Conservation (phyloP, 2,113 vertebrate species). For the Cricetomys ansorgei region DNA sequence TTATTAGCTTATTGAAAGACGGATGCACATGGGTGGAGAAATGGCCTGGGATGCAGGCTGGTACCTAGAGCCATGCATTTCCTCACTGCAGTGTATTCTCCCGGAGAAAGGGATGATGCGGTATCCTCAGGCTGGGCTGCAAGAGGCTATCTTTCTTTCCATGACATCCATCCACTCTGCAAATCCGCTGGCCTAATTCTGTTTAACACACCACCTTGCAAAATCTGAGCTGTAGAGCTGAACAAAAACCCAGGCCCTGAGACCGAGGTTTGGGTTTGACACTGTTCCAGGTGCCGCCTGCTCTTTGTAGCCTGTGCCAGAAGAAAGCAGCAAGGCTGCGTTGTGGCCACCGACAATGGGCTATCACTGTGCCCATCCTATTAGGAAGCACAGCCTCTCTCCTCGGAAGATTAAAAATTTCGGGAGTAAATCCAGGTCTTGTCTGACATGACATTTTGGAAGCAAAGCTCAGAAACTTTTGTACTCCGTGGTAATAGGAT, state of each 20-base stretch:
- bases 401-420: constrained; percentile 78
- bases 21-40: rapidly evolving
- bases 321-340: neutral
- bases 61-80: neutral
- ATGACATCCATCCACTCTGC: rapidly evolving
- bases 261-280: constrained; percentile 31
- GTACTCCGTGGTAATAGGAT: constrained; percentile 74
- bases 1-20: rapidly evolving
- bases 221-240: rapidly evolving
- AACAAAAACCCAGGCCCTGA: neutral
- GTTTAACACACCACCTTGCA: neutral
- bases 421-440: constrained; percentile 75
- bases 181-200: neutral
- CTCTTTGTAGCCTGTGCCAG: neutral
- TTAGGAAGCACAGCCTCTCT: constrained; percentile 59
- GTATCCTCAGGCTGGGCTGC: neutral
- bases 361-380: neutral
- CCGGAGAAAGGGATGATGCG: neutral
- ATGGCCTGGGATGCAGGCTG: neutral
- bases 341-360: neutral
- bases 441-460: constrained; percentile 80
- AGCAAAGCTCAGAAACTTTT: constrained; percentile 72
- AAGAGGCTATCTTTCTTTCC: rapidly evolving
- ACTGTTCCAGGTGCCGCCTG: rapidly evolving
- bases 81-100: no score